Evolutionary conservation across 2,797 vertebrate species (phyloP).

Genomic region (Anguilla anguilla): DNA sequence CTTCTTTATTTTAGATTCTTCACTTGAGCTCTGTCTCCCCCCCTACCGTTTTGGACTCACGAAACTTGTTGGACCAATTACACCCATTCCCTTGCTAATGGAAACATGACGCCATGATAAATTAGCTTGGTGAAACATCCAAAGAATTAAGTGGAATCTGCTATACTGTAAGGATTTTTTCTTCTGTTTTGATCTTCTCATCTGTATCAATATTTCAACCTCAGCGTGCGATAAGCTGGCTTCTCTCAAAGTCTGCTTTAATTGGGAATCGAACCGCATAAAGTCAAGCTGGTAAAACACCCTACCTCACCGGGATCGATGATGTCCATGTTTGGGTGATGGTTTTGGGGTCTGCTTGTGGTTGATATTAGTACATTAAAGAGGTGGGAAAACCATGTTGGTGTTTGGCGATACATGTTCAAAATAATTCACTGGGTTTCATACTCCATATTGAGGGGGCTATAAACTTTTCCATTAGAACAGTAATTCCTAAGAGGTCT

Average conservation of each 20-base stretch:
- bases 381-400: neutral
- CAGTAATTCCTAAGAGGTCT: neutral
- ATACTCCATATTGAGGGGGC: neutral
- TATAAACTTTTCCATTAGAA: neutral
- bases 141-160: neutral
- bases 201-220: neutral
- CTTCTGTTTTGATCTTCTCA: neutral
- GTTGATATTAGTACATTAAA: neutral
- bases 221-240: neutral
- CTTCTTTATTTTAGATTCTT: neutral
- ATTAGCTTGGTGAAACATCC: neutral
- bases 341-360: neutral
- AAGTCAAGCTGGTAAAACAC: neutral
- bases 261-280: neutral
- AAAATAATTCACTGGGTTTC: conserved; percentile 21
- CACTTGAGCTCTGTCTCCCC: too few relatives aligned
- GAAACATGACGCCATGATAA: neutral
- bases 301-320: neutral
- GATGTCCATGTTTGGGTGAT: neutral
- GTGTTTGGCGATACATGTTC: neutral
- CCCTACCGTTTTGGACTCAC: neutral
- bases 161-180: neutral
- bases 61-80: neutral
- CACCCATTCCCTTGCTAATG: neutral
- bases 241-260: neutral